Evolutionary conservation across 2,113 vertebrate genomes (phyloP), one percentile per base, ranked within the genome.

Genomic region (Ascaphus truei): DNA sequence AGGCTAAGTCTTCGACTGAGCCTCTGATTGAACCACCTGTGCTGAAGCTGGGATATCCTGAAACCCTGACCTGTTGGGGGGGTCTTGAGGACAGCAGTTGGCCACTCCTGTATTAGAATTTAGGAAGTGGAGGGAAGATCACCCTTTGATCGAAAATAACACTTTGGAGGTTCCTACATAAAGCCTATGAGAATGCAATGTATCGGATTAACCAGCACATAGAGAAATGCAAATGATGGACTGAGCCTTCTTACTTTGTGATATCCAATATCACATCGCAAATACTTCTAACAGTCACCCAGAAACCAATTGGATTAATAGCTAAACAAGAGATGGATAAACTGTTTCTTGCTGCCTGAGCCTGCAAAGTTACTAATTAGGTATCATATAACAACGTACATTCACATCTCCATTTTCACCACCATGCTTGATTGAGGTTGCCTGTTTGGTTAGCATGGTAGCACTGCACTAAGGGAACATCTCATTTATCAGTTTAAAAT

Each of bases 311-410:
- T 61, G 34, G 34, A 31, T 58, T 30, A 16, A 15, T 55, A 36
- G 53, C 11, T 25, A 61, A 30, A 71, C 67, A 71, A 71, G 50
- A 61, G 67, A 48, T 52, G 39, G 18, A 56, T 71, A 71, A 71
- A 71, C 67, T 52, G 67, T 71, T 71, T 61, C 67, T 71, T 61
- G 67, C 67, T 61, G 56, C 41, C 41, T 61, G 67, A 61, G 41
- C 45, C 67, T 52, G 67, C 56, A 61, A 26, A 61, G 67, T 61
- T 57, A 71, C 67, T 61, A 71, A 71, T 71, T 61, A 71, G 67
- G 48, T 58, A 71, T 69, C 66, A 16, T 37, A 60, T 69, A 36
- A 60, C 66, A 30, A 69, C 51, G 66, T 51, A 50, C 41, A 51
- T 60, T 39, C 23, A 60, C 23, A 6, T 61, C 67, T 61, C 55